Evolutionary conservation across 2,113 vertebrate species (phyloP).

Genomic region (Guaruba guarouba): DNA sequence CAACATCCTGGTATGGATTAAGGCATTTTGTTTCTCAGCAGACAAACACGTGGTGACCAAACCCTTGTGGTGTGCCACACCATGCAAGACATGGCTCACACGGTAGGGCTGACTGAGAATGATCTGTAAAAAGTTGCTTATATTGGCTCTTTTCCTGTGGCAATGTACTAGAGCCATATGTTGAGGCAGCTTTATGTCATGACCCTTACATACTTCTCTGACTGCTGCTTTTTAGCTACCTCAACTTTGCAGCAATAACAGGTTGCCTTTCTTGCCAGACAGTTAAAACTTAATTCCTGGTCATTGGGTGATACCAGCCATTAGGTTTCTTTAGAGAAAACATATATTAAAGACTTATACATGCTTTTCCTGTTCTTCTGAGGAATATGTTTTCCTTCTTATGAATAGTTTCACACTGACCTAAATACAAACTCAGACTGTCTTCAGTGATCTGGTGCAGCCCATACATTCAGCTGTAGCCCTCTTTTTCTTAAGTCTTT

Average conservation of each 20-base stretch:
- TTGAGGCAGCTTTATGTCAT: neutral
- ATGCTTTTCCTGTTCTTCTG: neutral
- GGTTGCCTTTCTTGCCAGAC: neutral
- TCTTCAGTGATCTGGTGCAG: neutral
- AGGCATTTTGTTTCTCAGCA: neutral
- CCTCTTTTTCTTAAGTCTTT: neutral
- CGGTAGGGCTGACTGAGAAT: neutral
- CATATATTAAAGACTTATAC: neutral
- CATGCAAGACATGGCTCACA: neutral
- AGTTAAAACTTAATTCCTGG: neutral
- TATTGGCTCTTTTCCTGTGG: neutral
- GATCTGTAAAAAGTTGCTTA: neutral
- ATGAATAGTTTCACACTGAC: neutral
- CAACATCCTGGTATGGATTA: neutral
- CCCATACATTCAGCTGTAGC: neutral
- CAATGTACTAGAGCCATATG: neutral
- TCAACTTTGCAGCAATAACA: neutral
- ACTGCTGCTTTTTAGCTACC: neutral
- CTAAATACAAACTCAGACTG: neutral
- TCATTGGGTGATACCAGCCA: neutral
- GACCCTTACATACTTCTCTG: neutral
- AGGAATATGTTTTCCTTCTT: neutral
- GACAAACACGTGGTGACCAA: neutral
- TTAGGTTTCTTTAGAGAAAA: neutral
- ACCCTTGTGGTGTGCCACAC: neutral